Percentiles rank a stretch among this genome's conserved stretches.
These are phyloP conservation scores for Paedocypris sp. DNA, from an alignment of 2,113 vertebrate species.

Conservation along the genomic window DNA sequence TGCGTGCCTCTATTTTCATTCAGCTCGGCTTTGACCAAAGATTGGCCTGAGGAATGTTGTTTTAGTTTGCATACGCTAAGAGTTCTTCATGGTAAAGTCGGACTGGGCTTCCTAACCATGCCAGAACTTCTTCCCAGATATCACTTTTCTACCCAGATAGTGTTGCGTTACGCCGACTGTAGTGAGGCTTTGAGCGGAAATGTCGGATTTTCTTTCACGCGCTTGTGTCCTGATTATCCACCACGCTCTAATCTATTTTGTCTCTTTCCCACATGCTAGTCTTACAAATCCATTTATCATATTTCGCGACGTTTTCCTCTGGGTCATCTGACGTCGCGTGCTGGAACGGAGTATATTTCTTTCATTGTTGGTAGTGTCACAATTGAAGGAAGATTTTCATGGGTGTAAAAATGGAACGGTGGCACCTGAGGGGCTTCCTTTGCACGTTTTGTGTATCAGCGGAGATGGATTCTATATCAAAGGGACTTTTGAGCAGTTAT, in stretches of 20 bases:
- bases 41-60: conserved; percentile 41
- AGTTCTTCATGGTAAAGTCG: too few species aligned
- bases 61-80: conserved; percentile 22
- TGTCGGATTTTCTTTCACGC: conserved; percentile 11
- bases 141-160: conserved; percentile 27
- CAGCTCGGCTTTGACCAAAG: conserved; percentile 41
- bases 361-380: conserved; percentile 37
- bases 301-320: conserved; percentile 45
- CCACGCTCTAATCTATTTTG: conserved; percentile 31
- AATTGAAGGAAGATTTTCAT: conserved; percentile 19
- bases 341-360: conserved; percentile 23
- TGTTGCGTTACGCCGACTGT: conserved; percentile 40
- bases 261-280: conserved; percentile 44
- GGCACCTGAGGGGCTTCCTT: conserved; percentile 34
- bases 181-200: conserved; percentile 42
- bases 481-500: neutral
- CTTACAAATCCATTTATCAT: conserved; percentile 40
- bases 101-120: conserved; percentile 21
- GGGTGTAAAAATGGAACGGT: conserved; percentile 11
- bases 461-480: neutral
- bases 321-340: conserved; percentile 27
- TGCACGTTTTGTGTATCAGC: conserved; percentile 33
- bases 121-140: conserved; percentile 26
- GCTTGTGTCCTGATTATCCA: conserved; percentile 29
- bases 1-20: conserved; percentile 53